Conservation (phyloP, 92 coral and sea anemone genomes). For the Hydrozoanthus gracilis region DNA sequence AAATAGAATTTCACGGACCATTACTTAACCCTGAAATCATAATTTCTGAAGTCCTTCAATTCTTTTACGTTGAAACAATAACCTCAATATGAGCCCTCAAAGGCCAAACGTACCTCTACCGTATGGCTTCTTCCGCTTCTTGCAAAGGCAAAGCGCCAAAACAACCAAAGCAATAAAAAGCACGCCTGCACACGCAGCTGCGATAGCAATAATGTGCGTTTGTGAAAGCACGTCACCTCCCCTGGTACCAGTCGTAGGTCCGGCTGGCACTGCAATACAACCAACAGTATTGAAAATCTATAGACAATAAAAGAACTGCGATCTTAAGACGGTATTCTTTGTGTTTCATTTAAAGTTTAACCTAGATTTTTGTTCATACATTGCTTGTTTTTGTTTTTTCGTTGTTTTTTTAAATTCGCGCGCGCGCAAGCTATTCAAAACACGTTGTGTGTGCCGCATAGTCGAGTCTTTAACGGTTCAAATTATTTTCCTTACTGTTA, state of each 20-base stretch:
- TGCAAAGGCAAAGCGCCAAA: slow-evolving; percentile 83
- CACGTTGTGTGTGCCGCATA: no score
- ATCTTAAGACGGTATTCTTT: no score
- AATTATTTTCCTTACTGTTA: no score
- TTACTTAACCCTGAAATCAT: no score
- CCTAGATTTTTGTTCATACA: no score
- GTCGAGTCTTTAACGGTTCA: no score
- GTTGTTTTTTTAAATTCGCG: no score
- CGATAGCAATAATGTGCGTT: slow-evolving; percentile 89
- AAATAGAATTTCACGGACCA: no score
- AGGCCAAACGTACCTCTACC: slow-evolving; percentile 68
- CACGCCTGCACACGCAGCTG: slow-evolving; percentile 88
- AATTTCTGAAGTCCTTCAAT: no score
- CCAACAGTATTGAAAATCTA: not conserved
- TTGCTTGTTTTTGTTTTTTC: no score
- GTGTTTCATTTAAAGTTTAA: no score
- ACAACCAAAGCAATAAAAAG: slow-evolving; percentile 83
- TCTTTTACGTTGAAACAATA: not conserved
- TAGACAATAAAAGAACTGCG: not conserved
- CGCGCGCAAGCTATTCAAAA: no score
- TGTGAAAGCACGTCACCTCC: slow-evolving; percentile 31
- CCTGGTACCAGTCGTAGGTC: not conserved
- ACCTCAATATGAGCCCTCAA: not conserved
- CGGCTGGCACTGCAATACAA: slow-evolving; percentile 32
- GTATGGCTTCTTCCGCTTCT: slow-evolving; percentile 86